These are phyloP conservation scores for Euclidia mi DNA, from an alignment of 2,888 invertebrate species.

Conservation along the genomic window DNA sequence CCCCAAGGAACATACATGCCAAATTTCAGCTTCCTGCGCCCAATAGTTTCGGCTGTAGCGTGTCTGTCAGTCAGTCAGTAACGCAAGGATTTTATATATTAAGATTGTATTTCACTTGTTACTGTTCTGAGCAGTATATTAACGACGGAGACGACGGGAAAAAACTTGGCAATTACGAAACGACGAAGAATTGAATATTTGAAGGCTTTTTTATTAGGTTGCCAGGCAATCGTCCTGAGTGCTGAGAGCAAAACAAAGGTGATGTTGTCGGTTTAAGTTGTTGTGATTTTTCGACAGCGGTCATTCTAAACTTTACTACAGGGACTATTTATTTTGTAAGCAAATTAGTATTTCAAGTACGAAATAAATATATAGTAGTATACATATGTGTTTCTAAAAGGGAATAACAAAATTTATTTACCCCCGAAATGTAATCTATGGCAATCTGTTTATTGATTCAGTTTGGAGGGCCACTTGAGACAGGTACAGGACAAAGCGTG, in stretches of 20 bases:
- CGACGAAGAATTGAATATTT: constrained; percentile 7
- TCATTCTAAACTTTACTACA: background rate
- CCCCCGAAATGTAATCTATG: background rate
- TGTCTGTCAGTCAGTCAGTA: no score
- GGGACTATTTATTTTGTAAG: no score
- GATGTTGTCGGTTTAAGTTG: background rate
- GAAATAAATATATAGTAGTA: no score
- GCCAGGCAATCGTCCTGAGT: constrained; percentile 6
- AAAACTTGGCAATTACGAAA: constrained; percentile 23
- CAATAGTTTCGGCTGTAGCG: no score
- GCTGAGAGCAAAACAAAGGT: constrained; percentile 4
- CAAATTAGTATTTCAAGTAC: background rate
- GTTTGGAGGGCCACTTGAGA: constrained; percentile 6
- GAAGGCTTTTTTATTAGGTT: constrained; percentile 11
- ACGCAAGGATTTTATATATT: no score
- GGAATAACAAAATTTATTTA: no score
- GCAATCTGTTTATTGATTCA: constrained; percentile 5
- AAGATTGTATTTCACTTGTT: constrained; percentile 45
- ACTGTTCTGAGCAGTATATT: constrained; percentile 38
- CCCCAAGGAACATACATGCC: no score
- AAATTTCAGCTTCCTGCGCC: no score
- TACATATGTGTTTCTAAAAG: no score
- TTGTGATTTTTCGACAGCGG: background rate
- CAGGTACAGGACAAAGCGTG: constrained; percentile 6
- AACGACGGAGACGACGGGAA: constrained; percentile 23